Base-by-base conservation (phyloP, 2,113 vertebrate genomes). In the Pseudorectes ferrugineus region DNA sequence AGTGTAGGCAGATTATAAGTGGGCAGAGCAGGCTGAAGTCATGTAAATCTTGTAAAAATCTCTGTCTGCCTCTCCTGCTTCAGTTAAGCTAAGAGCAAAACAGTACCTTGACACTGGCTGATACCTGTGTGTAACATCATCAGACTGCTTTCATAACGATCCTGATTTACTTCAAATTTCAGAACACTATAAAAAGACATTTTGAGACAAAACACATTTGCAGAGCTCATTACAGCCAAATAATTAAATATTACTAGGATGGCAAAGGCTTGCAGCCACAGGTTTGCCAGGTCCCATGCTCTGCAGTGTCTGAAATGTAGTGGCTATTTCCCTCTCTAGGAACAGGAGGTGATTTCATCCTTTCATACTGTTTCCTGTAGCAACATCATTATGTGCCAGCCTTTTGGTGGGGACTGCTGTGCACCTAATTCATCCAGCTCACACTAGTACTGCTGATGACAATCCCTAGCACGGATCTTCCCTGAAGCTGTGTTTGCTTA, bases 271-370 rank as follows among this genome's bases (percentile, higher is more conserved):
- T 35, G 19, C 75, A 93, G 35, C 38, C 45, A 25, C 26, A 3
- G 4, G 36, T 31, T 52, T 91, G 65, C 68, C 71, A 73, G 46
- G 68, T 55, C 16, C 58, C 25, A 13, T 67, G 23, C 52, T 65
- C 66, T 29, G 46, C 0, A 1, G 61, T 52, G 61, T 65, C 92
- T 81, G 86, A 91, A 92, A 88, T 45, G 43, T 21, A 63, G 89
- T 3, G 26, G 43, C 59, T 82, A 43, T 89, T 95, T 95, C 63
- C 58, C 51, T 35, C 85, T 83, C 71, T 85, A 93, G 67, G 71
- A 96, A 95, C 55, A 86, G 89, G 89, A 95, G 85, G n/a, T 90
- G 65, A 94, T 92, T 93, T 96, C 82, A 94, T 83, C 85, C 57
- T 83, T 94, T 84, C 87, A 28, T 33, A 38, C 49, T 6, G 14